A percentile compares a stretch with the other conserved stretches of the same genome.
These are phyloP conservation scores for Leptinotarsa lineolata DNA, from an alignment of 1,140 invertebrate species.

Conservation along the genomic window DNA sequence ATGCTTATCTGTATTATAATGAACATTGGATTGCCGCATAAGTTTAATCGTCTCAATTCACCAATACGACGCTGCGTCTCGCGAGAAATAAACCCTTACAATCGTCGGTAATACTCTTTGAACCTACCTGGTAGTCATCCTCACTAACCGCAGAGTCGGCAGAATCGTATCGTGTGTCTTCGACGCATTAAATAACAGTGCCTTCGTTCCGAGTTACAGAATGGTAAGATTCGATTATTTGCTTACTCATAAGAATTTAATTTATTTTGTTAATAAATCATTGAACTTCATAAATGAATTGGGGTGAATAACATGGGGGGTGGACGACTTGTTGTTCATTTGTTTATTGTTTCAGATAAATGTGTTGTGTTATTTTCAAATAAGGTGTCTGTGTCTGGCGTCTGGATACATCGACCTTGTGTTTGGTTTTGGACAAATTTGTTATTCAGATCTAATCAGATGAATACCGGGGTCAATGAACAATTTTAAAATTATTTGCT, in stretches of 20 bases:
- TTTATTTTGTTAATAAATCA: neutral
- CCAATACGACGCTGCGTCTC: no score
- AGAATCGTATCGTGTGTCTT: neutral
- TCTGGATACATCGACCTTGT: neutral
- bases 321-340: neutral
- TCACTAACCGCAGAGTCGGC: neutral
- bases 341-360: neutral
- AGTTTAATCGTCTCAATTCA: no score
- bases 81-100: no score
- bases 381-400: neutral
- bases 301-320: neutral
- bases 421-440: neutral
- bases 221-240: neutral
- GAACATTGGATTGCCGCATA: no score
- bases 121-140: neutral
- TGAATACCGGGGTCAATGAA: neutral
- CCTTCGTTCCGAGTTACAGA: neutral
- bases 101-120: neutral
- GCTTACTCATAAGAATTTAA: neutral
- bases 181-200: neutral
- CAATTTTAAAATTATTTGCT: neutral
- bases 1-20: no score
- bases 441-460: neutral
- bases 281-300: neutral
- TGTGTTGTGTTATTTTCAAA: neutral